phyloP scores from a whole-genome alignment of 2,113 vertebrate species.

The Petrocephalus zakoni region DNA sequence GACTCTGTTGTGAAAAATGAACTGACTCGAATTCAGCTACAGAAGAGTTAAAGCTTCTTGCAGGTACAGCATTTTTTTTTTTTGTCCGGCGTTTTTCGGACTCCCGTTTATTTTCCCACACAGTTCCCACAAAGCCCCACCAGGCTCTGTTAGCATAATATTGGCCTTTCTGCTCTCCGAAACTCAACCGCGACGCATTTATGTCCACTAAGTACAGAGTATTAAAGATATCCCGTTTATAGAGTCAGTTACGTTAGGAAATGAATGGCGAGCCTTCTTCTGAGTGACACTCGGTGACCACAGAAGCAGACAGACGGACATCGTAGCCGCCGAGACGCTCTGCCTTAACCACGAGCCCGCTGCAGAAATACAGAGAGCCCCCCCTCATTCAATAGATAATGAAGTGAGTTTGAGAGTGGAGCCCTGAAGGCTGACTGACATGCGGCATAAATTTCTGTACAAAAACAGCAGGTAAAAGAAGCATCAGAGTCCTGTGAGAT shows the following conservation, averaged over 20 bases:
- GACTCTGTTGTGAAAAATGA: too few relatives aligned
- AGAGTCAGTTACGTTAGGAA: background rate
- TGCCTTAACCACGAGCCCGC: background rate
- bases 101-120: background rate
- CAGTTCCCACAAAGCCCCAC: slow-evolving; percentile 6
- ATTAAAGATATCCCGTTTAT: background rate
- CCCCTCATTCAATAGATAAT: background rate
- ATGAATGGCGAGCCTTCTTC: background rate
- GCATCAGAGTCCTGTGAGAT: background rate
- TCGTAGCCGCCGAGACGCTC: background rate
- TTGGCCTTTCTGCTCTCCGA: background rate
- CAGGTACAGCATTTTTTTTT: slow-evolving; percentile 16
- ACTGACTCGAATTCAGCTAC: background rate
- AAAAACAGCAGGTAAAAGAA: background rate
- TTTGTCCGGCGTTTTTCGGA: background rate
- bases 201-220: background rate
- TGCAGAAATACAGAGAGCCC: background rate
- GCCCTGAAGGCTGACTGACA: background rate
- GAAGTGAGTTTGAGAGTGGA: background rate
- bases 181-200: slow-evolving; percentile 7
- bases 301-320: background rate
- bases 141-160: slow-evolving; percentile 11
- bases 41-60: slow-evolving; percentile 6
- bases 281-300: background rate
- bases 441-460: background rate